Conservation (phyloP, 35 echinoderm and acorn worm species). For the Ophiothrix spiculata region DNA sequence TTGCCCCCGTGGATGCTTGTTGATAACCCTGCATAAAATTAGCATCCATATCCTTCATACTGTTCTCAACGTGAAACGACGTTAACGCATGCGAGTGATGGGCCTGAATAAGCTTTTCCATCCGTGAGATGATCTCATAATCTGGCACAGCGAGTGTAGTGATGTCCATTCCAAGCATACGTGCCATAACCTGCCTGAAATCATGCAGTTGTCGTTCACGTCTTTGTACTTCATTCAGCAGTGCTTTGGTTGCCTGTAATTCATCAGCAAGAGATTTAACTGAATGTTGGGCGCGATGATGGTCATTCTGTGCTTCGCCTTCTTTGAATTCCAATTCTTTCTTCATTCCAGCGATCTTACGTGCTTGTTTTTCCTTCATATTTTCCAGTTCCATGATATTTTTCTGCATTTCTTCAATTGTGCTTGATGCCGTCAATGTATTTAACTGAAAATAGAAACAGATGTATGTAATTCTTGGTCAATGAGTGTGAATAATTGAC, state of each 20-base stretch:
- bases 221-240: slow-evolving; percentile 62
- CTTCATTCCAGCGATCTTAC: slow-evolving; percentile 93
- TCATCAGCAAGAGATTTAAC: slow-evolving; percentile 58
- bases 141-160: slow-evolving; percentile 77
- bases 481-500: neutral
- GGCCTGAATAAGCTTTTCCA: slow-evolving; percentile 96
- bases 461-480: neutral
- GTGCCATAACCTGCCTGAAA: slow-evolving; percentile 91
- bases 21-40: slow-evolving; percentile 76
- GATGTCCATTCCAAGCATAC: slow-evolving; percentile 93
- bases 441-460: slow-evolving; percentile 53
- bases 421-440: slow-evolving; percentile 48
- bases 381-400: slow-evolving; percentile 83
- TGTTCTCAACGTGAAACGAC: slow-evolving; percentile 59
- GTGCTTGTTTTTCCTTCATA: slow-evolving; percentile 94
- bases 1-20: slow-evolving; percentile 9
- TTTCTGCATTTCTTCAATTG: slow-evolving; percentile 69
- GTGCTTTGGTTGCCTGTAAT: slow-evolving; percentile 72
- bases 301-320: slow-evolving; percentile 66
- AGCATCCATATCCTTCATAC: slow-evolving; percentile 64
- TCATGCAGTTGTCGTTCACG: slow-evolving; percentile 80
- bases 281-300: slow-evolving; percentile 37
- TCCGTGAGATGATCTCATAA: slow-evolving; percentile 92
- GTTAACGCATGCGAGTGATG: slow-evolving; percentile 93
- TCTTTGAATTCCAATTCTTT: slow-evolving; percentile 89